Percentiles rank a stretch among this genome's conserved stretches.
phyloP scores from a whole-genome alignment of 2,797 vertebrate species.

The Eulemur mongoz region DNA sequence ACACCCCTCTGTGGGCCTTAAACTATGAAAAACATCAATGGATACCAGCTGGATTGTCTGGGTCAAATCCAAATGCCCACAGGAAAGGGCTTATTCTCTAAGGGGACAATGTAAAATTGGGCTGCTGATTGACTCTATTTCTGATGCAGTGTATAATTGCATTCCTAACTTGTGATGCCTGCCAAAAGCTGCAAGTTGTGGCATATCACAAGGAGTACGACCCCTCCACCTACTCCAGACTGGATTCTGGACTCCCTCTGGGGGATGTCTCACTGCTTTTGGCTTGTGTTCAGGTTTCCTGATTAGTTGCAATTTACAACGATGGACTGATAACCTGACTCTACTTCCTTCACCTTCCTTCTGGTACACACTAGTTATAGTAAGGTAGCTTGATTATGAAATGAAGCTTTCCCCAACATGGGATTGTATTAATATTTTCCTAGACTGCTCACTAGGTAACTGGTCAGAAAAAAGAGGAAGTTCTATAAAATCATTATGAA shows the following conservation, averaged over 20 bases:
- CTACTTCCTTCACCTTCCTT: background rate
- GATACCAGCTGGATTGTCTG: slow-evolving; percentile 12
- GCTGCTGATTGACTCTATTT: slow-evolving; percentile 39
- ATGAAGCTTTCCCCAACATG: background rate
- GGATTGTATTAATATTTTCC: background rate
- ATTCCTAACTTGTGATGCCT: slow-evolving; percentile 21
- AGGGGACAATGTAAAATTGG: slow-evolving; percentile 37
- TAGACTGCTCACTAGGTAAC: background rate
- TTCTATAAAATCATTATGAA: slow-evolving; percentile 5
- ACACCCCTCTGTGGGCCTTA: slow-evolving; percentile 25
- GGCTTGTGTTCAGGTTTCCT: background rate
- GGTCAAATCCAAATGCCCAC: slow-evolving; percentile 38
- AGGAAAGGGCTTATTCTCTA: slow-evolving; percentile 33
- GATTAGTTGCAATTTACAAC: background rate
- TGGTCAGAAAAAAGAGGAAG: background rate
- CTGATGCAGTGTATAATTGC: background rate
- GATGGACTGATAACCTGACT: background rate
- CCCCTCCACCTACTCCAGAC: background rate
- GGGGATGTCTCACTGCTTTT: background rate
- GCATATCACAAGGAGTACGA: background rate
- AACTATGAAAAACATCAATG: slow-evolving; percentile 58
- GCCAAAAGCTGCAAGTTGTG: background rate
- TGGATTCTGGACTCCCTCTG: background rate
- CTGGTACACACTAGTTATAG: background rate
- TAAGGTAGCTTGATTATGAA: slow-evolving; percentile 34